Conservation (phyloP, 2,113 vertebrate genomes). For the Bagarius yarrelli region DNA sequence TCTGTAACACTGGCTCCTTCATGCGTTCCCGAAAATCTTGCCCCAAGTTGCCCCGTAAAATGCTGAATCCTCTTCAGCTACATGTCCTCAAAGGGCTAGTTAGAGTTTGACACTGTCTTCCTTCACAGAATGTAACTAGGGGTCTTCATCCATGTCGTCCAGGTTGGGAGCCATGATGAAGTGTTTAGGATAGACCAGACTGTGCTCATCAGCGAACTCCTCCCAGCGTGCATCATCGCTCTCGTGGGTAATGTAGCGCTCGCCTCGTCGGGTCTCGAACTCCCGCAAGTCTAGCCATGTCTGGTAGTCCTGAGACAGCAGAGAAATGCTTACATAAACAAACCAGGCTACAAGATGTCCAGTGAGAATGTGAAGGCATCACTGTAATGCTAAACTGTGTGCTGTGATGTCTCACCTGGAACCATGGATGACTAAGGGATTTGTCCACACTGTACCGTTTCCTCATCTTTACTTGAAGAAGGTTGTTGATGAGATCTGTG, state of each 20-base stretch:
- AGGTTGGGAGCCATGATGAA: constrained; percentile 97
- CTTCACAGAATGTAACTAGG: constrained; percentile 67
- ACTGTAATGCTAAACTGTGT: not conserved
- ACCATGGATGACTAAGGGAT: constrained; percentile 96
- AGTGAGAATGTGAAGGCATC: not conserved
- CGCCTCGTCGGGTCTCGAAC: constrained; percentile 92
- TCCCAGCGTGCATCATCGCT: constrained; percentile 96
- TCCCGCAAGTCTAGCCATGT: constrained; percentile 97
- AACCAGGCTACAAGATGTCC: not conserved
- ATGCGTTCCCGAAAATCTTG: not conserved
- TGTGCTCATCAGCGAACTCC: constrained; percentile 84
- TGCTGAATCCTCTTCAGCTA: constrained; percentile 24
- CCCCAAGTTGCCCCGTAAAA: not conserved
- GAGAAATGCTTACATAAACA: not conserved
- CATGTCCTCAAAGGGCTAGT: constrained; percentile 27
- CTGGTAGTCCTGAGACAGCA: constrained; percentile 85
- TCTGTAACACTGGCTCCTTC: not conserved
- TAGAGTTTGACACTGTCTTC: constrained; percentile 23
- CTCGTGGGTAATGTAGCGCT: constrained; percentile 96
- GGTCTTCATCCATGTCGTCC: constrained; percentile 98
- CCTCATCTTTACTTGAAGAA: constrained; percentile 99
- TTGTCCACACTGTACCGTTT: constrained; percentile 98
- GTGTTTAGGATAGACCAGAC: constrained; percentile 87
- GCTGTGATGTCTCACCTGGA: constrained; percentile 79
- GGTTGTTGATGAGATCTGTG: constrained; percentile 96